A percentile compares a stretch with the other conserved stretches of the same genome.
Evolutionary conservation across 2,113 vertebrate genomes (phyloP).

Genomic region (Elephantulus edwardii): DNA sequence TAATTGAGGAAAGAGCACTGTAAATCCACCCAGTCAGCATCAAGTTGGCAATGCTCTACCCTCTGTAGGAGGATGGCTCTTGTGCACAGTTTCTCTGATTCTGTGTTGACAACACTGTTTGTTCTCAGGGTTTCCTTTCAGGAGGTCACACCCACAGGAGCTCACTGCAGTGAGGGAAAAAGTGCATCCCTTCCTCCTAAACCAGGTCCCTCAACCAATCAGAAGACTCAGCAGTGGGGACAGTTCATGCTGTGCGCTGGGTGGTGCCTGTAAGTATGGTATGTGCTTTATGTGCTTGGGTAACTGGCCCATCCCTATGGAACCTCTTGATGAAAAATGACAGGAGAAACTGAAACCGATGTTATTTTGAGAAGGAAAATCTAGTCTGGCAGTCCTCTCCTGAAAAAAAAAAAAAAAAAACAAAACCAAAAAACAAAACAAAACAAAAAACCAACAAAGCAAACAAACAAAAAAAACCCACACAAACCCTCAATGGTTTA

Average conservation of each 20-base stretch:
- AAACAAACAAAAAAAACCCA: too few relatives aligned
- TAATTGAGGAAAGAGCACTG: neutral
- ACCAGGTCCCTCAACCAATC: neutral
- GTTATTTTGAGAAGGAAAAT: neutral
- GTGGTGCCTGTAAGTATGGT: neutral
- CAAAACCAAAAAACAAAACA: too few relatives aligned
- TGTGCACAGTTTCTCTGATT: neutral
- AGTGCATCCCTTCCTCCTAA: neutral
- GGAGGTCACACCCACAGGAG: neutral
- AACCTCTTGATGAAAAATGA: neutral
- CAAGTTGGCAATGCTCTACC: neutral
- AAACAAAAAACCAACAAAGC: too few relatives aligned
- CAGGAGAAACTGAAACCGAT: neutral
- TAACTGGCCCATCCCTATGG: neutral
- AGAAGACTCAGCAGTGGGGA: neutral
- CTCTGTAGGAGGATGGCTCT: neutral
- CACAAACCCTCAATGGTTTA: neutral
- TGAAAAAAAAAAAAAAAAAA: too few relatives aligned
- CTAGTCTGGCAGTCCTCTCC: neutral
- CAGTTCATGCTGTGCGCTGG: neutral
- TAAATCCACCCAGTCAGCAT: accelerated
- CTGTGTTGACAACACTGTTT: neutral
- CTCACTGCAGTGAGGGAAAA: neutral
- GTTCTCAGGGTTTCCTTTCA: neutral
- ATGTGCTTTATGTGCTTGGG: neutral